Base-by-base conservation (phyloP, 2,888 invertebrate genomes). In the Stenolophus ochropezus region DNA sequence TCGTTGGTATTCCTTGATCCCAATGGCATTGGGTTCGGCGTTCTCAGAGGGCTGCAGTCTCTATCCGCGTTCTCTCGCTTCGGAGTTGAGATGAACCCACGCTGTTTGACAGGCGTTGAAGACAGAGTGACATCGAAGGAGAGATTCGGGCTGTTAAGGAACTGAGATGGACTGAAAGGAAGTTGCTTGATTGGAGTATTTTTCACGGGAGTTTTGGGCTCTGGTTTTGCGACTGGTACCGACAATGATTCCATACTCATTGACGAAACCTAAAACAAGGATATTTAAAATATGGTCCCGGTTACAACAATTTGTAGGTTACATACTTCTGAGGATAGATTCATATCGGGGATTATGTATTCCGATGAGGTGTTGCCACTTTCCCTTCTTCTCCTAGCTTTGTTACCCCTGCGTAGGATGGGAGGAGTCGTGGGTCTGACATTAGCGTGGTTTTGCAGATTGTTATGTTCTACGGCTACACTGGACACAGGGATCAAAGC, bases 81-180 rank as follows among this genome's bases (percentile, higher is more conserved):
- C 33, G 77, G 77, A 20, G 77, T 77, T n/a, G 61, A 61, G 11
- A 42, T 14, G 16, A 77, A 49, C 8, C 69, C 42, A 14, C 78
- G 42, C 71, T 85, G 84, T 83, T 88, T 89, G 6, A 93, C 89
- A 0, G 94, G 94, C 0, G 92, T 92, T 61, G 92, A 91, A 4
- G 91, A 89, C 71, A 90, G 83, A 51, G 90, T 89, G 84, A 93
- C 92, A 84, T 94, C 92, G 83, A 93, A 92, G 0, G 92, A 91
- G 82, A 93, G 91, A 18, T 92, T 92, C 0, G 96, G 94, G 69
- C 95, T 95, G 88, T 96, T 96, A 25, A 96, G 91, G 88, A 96
- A 96, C 90, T 96, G 95, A 51, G 97, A 97, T 0, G 97, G 97
- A 85, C 97, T 97, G 90, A 97, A 97, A 0, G 96, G 96, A 65